Evolutionary conservation across 2,888 invertebrate species (phyloP), one percentile per base, ranked within the genome.

Genomic region (Drepana falcataria): DNA sequence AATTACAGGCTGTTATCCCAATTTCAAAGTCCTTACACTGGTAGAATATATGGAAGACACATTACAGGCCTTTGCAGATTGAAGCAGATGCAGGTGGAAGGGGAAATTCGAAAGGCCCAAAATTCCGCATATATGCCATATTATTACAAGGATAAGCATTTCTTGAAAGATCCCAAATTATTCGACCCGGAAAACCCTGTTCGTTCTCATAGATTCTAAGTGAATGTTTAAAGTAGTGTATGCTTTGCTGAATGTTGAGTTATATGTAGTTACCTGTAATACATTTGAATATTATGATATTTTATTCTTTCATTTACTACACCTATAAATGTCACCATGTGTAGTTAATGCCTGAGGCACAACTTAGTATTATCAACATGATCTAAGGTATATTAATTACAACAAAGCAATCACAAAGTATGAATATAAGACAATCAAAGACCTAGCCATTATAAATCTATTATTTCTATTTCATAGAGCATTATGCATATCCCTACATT

Each of bases 11-110:
- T 99, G 2, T 85, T 99, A 3, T 97, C 98, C 0, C 99, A 99
- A 81, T 99, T 99, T 83, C 96, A 99, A 75, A 99, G 99, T 41
- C 95, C 97, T 0, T 97, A 96, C 77, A 99, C 99, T 0, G 99
- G 99, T 0, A 93, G 95, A 63, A 94, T 98, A 59, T 99, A 98
- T 79, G 97, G 96, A 0, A 93, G 95, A 54, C 96, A 99, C 71
- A 96, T 99, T 48, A 99, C 99, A 3, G 98, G 99, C 0, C 92
- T 99, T 48, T 99, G 99, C 77, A 93, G 93, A 75, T 79, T 87
- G 4, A 97, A 97, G 79, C 98, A 99, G 70, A 90, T 91, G 49
- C 83, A 92, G 65, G 93, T 98, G 0, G 94, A 96, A 75, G 77
- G 71, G 3, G 96, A 96, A 77, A 95, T 98, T 47, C 71, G 68